Conservation (phyloP, 2,113 vertebrate species). For the Nothobranchius furzeri region DNA sequence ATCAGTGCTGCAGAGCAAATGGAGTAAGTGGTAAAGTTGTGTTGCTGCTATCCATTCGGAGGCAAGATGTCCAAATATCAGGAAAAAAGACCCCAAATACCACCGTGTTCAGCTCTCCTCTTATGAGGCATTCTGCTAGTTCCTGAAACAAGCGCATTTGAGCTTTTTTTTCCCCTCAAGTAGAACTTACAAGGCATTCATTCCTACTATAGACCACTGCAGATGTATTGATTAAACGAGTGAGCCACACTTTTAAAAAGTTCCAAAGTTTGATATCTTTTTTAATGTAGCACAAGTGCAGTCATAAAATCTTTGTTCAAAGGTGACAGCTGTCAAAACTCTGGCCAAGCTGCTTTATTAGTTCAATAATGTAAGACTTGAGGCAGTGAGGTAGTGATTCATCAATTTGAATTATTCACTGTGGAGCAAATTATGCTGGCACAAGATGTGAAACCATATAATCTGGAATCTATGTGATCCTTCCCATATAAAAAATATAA, state of each 20-base stretch:
- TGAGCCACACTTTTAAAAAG: constrained; percentile 2
- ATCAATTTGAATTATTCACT: constrained; percentile 30
- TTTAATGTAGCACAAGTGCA: constrained; percentile 22
- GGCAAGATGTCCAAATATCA: no score
- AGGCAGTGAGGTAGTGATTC: constrained; percentile 29
- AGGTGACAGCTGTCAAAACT: constrained; percentile 35
- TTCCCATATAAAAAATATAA: constrained; percentile 4
- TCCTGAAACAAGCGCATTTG: no score
- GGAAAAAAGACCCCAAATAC: no score
- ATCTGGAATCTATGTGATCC: constrained; percentile 28
- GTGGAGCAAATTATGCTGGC: constrained; percentile 2
- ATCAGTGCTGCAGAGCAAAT: no score
- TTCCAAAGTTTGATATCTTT: constrained; percentile 30
- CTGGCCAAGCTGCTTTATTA: constrained; percentile 33
- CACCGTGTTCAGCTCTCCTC: no score
- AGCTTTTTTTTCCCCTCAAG: no score
- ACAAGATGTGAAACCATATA: constrained; percentile 7
- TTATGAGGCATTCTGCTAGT: no score
- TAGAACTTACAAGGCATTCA: no score
- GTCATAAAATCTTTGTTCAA: constrained; percentile 19
- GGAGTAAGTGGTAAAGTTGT: no score
- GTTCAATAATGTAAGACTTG: constrained; percentile 38
- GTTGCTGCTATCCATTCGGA: no score
- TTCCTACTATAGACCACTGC: no score
- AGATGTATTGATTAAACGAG: no score